Conservation (phyloP, 2,113 vertebrate genomes). For the Rallus limicola region DNA sequence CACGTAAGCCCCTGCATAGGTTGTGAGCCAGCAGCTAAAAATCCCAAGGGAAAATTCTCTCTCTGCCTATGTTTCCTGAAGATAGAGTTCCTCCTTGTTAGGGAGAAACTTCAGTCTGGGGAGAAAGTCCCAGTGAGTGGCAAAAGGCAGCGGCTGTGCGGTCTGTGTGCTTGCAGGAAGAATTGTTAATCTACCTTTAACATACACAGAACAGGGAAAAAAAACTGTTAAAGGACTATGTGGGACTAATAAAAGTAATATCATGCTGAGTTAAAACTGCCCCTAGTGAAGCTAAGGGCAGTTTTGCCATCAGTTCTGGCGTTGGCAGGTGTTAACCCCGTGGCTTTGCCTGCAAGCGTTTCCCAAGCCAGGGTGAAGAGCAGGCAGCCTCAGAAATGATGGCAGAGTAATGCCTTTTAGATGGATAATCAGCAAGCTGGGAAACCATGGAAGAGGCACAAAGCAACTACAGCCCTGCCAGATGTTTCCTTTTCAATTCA, state of each 20-base stretch:
- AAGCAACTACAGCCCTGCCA: background rate
- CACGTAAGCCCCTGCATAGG: background rate
- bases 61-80: background rate
- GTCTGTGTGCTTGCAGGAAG: background rate
- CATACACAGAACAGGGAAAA: background rate
- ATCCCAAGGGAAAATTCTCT: background rate
- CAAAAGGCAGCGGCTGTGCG: fast-evolving
- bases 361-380: background rate
- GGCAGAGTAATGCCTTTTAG: background rate
- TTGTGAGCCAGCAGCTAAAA: background rate
- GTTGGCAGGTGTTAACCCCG: background rate
- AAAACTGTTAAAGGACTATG: background rate
- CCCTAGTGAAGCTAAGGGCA: too few species aligned
- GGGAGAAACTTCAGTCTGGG: background rate
- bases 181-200: background rate
- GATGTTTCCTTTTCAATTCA: background rate
- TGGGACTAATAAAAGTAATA: background rate
- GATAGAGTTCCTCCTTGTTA: background rate
- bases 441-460: background rate
- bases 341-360: background rate
- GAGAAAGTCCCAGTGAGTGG: background rate
- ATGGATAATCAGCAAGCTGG: background rate
- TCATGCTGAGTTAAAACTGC: background rate
- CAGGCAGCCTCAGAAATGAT: background rate
- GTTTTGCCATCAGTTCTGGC: background rate